A percentile compares a stretch with the other conserved stretches of the same genome.
Conservation (phyloP, 2,888 invertebrate genomes). For the Lepidocyrtinus sp. region DNA sequence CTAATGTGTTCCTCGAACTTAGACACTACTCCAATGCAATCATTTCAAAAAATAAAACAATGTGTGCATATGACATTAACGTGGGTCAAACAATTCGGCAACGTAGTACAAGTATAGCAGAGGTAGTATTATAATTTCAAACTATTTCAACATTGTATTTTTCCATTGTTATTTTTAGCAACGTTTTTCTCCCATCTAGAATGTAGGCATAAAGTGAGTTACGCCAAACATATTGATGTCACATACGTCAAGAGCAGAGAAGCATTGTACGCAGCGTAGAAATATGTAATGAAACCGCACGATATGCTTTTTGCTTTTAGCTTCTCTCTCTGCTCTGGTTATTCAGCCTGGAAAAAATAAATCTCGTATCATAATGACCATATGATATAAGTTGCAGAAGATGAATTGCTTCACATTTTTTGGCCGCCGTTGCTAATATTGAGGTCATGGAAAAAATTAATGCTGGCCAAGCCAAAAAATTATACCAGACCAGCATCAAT, state of each 20-base stretch:
- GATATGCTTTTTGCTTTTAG: background rate
- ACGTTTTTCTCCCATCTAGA: too few species aligned
- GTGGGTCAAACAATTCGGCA: too few species aligned
- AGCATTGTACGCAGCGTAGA: background rate
- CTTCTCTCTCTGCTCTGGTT: slow-evolving; percentile 1
- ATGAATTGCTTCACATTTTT: background rate
- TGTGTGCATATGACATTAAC: too few species aligned
- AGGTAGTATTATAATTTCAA: background rate
- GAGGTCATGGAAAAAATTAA: slow-evolving; percentile 52
- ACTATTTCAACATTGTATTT: background rate
- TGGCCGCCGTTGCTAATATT: slow-evolving; percentile 22
- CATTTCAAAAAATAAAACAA: too few species aligned
- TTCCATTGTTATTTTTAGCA: background rate
- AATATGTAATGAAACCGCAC: background rate
- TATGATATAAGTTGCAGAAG: background rate
- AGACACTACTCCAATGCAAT: too few species aligned
- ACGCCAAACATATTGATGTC: background rate
- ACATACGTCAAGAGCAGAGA: background rate
- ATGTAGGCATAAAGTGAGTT: too few species aligned
- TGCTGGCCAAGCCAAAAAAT: slow-evolving; percentile 34
- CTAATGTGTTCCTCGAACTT: too few species aligned
- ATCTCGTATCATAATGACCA: background rate
- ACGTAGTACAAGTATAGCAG: too few species aligned
- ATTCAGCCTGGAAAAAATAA: slow-evolving; percentile 33
- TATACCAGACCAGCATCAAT: background rate